Percentiles rank a stretch among this genome's conserved stretches.
phyloP scores from a whole-genome alignment of 2,797 vertebrate genomes.

The Hipposideros larvatus region DNA sequence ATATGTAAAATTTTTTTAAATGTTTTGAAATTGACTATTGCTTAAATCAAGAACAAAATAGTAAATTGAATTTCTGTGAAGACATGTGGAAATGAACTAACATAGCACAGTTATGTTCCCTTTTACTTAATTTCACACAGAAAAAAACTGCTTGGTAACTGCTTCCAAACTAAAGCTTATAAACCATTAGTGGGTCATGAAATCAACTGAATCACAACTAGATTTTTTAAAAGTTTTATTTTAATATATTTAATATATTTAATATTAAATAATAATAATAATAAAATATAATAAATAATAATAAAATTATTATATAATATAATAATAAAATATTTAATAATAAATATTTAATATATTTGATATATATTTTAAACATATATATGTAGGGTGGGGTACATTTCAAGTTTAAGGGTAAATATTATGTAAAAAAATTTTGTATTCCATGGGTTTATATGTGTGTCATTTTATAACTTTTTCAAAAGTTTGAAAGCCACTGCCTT shows the following conservation, averaged over 20 bases:
- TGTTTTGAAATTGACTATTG: slow-evolving; percentile 17
- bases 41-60: slow-evolving; percentile 59
- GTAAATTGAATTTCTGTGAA: background rate
- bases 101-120: background rate
- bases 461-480: slow-evolving; percentile 9
- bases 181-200: background rate
- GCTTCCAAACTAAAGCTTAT: background rate
- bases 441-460: background rate
- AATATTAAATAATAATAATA: no score
- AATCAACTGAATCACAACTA: background rate
- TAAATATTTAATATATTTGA: no score
- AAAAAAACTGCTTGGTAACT: background rate
- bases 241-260: no score
- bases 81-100: background rate
- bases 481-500: background rate
- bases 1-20: background rate
- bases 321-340: no score
- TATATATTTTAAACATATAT: no score
- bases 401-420: background rate
- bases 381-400: background rate
- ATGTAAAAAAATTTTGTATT: background rate
- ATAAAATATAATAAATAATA: no score
- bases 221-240: background rate
- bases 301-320: no score
- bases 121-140: background rate